Percentiles rank a stretch among this genome's conserved stretches.
Evolutionary conservation across 2,797 vertebrate genomes (phyloP).

Genomic region (Schizothorax lantsangensis): DNA sequence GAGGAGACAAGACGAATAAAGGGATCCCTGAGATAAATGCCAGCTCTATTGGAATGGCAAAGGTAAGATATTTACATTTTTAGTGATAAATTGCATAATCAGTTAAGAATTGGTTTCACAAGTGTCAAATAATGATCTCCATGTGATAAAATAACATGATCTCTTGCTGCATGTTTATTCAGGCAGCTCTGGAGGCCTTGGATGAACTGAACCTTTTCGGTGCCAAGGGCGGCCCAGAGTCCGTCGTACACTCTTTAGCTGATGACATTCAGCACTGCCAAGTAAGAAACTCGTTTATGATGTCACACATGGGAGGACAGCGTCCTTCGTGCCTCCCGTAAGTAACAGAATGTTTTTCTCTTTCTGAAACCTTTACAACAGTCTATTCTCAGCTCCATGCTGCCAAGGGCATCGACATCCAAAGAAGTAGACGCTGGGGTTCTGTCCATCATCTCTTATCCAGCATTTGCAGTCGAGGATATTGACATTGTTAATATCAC

Average conservation of each 20-base stretch:
- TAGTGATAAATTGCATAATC: conserved; percentile 23
- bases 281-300: conserved; percentile 72
- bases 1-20: conserved; percentile 97
- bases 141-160: not conserved
- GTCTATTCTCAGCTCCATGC: conserved; percentile 97
- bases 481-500: conserved; percentile 86
- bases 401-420: conserved; percentile 95
- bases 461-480: conserved; percentile 95
- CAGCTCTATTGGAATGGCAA: conserved; percentile 96
- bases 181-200: conserved; percentile 96
- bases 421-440: conserved; percentile 97
- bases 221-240: conserved; percentile 92
- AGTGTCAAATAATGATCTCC: conserved; percentile 13
- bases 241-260: conserved; percentile 91
- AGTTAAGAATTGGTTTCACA: not conserved
- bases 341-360: not conserved
- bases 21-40: conserved; percentile 96
- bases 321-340: not conserved
- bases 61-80: conserved; percentile 77
- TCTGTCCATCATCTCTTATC: conserved; percentile 94
- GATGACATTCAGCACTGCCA: conserved; percentile 98
- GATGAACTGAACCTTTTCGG: conserved; percentile 96
- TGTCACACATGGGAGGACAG: conserved; percentile 28
- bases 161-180: conserved; percentile 31
- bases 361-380: conserved; percentile 61